A percentile compares a stretch with the other conserved stretches of the same genome.
phyloP scores from a whole-genome alignment of 2,113 vertebrate genomes.

The Alouatta palliata region DNA sequence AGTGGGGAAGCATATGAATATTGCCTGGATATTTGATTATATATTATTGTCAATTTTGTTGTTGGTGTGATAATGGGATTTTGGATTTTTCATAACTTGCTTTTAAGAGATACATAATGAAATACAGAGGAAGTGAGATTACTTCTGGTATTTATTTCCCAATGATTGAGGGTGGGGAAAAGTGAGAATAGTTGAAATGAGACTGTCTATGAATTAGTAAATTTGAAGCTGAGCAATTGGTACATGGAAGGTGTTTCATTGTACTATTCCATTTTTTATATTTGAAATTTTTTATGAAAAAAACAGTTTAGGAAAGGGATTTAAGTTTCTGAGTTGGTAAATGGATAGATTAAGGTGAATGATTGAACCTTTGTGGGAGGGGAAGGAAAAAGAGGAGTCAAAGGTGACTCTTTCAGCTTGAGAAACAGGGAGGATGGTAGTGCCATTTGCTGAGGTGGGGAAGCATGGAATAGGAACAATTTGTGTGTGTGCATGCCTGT shows the following conservation, averaged over 20 bases:
- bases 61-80: background rate
- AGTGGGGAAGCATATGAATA: background rate
- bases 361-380: background rate
- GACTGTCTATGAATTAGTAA: background rate
- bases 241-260: background rate
- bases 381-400: background rate
- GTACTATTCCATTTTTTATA: background rate
- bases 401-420: background rate
- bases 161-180: background rate
- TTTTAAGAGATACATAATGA: background rate
- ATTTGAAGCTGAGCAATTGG: background rate
- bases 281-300: background rate
- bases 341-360: background rate
- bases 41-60: background rate
- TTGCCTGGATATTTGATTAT: background rate
- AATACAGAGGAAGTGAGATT: background rate
- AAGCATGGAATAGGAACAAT: background rate
- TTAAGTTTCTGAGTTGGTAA: background rate
- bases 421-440: background rate
- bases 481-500: background rate
- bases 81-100: background rate
- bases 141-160: background rate
- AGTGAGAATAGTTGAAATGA: background rate
- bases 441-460: background rate
- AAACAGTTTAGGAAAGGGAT: background rate